Conservation (phyloP, 2,797 vertebrate species). For the Acestrorhynchus altus region DNA sequence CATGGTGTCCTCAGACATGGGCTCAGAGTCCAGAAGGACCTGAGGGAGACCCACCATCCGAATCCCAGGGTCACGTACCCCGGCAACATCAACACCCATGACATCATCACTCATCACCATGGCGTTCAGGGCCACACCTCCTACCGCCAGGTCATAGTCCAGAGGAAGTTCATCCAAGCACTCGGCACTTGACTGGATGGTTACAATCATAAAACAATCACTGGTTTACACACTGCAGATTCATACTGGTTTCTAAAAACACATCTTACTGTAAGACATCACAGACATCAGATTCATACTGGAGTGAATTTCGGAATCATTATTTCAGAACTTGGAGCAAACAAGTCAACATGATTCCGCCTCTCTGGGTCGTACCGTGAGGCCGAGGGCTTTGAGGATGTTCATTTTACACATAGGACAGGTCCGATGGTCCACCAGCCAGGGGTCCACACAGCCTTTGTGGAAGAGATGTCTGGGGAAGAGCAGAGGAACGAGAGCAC, state of each 20-base stretch:
- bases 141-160: constrained; percentile 88
- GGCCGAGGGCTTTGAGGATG: constrained; percentile 97
- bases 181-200: constrained; percentile 88
- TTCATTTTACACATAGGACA: constrained; percentile 99
- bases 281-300: too few relatives aligned
- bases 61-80: constrained; percentile 73
- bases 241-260: too few relatives aligned
- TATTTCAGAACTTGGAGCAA: too few relatives aligned
- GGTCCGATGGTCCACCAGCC: constrained; percentile 96
- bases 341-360: too few relatives aligned
- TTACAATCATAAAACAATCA: not conserved
- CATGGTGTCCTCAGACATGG: constrained; percentile 70
- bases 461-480: constrained; percentile 93
- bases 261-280: too few relatives aligned
- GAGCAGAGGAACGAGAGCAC: not conserved
- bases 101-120: constrained; percentile 77
- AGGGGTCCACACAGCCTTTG: constrained; percentile 97
- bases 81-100: constrained; percentile 43
- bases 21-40: constrained; percentile 85
- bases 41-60: constrained; percentile 87
- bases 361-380: constrained; percentile 82
- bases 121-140: constrained; percentile 72
- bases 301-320: too few relatives aligned
- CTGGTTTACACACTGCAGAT: too few relatives aligned
- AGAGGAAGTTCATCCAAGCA: constrained; percentile 91